Conservation (phyloP, 2,888 invertebrate species). For the Mactromeris polynyma region DNA sequence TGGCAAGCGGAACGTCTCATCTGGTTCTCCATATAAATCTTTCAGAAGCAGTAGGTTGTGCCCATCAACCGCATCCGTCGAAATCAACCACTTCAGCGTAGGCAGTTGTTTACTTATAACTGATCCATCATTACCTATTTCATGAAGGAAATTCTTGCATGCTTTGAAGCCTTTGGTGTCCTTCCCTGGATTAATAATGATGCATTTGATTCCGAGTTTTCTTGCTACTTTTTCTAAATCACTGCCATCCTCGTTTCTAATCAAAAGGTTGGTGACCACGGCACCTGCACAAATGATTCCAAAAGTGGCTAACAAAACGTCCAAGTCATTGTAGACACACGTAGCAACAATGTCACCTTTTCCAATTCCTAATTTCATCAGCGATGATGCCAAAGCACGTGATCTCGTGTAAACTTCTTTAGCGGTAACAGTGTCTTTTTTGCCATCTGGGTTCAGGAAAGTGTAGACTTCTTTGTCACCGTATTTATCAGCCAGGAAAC, state of each 20-base stretch:
- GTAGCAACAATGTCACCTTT: conserved; percentile 58
- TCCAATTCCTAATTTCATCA: conserved; percentile 44
- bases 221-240: conserved; percentile 23
- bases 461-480: conserved; percentile 53
- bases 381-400: neutral
- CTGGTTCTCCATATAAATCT: neutral
- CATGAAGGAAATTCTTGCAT: conserved; percentile 46
- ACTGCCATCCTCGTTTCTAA: conserved; percentile 23
- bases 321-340: conserved; percentile 44
- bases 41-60: conserved; percentile 1
- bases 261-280: conserved; percentile 22
- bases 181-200: conserved; percentile 36
- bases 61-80: neutral
- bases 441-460: conserved; percentile 44
- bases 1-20: conserved; percentile 1
- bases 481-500: conserved; percentile 18
- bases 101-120: conserved; percentile 19
- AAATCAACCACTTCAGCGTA: conserved; percentile 22
- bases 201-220: conserved; percentile 27
- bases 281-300: conserved; percentile 49
- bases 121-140: conserved; percentile 14
- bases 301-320: conserved; percentile 45
- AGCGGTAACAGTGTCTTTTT: conserved; percentile 31
- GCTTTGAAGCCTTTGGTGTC: conserved; percentile 8
- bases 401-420: conserved; percentile 25